These are phyloP conservation scores for Phalacrocorax brasilianus DNA, from an alignment of 2,113 vertebrate genomes.

Conservation along the genomic window DNA sequence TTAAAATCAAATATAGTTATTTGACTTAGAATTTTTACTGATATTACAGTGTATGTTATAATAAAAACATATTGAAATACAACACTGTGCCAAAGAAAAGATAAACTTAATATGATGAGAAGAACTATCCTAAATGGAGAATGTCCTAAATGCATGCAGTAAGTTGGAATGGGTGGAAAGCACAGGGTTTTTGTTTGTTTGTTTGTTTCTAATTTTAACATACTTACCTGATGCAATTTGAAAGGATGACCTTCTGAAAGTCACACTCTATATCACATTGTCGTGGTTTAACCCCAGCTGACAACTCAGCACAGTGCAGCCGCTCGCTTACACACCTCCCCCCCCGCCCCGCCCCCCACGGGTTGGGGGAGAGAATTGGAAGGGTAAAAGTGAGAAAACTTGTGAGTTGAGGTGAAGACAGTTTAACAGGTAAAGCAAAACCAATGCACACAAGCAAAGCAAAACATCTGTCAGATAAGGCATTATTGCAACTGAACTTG, in stretches of 20 bases:
- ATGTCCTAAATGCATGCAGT: not conserved
- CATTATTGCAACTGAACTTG: not conserved
- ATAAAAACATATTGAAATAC: not conserved
- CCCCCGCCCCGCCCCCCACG: too few species aligned
- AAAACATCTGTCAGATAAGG: not conserved
- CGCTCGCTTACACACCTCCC: too few species aligned
- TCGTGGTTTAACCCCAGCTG: too few species aligned
- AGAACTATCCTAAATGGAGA: not conserved
- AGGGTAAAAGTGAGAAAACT: too few species aligned
- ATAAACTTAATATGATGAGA: not conserved
- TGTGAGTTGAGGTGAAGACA: too few species aligned
- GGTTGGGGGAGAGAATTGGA: too few species aligned
- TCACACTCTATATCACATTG: not conserved
- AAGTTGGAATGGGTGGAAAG: not conserved
- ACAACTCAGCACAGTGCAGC: too few species aligned
- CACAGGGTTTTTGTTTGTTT: accelerated
- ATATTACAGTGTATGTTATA: not conserved
- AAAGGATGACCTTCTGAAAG: not conserved
- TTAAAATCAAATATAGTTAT: not conserved
- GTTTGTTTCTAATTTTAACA: not conserved
- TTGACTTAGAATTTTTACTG: not conserved
- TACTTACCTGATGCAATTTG: not conserved
- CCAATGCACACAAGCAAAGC: too few species aligned
- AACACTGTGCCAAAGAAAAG: not conserved
- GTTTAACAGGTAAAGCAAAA: too few species aligned